Evolutionary conservation across 2,888 invertebrate species (phyloP), one percentile per base, ranked within the genome.

Genomic region (Quadriops clusia): DNA sequence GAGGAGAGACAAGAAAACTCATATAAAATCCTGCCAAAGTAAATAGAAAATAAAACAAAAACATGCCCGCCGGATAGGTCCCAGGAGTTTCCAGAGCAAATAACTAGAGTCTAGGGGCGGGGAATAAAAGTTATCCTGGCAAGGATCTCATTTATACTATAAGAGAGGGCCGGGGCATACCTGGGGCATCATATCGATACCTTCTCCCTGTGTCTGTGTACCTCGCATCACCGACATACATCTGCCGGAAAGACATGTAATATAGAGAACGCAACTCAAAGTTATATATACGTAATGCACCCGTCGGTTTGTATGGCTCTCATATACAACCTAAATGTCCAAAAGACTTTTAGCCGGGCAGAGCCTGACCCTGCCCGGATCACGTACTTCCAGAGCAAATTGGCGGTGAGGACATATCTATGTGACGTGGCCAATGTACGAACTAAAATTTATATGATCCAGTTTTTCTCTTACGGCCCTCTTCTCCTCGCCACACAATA

Each of bases 251-350:
- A 41, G 42, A 44, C 40, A 49, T 49, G 43, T 49, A 50, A 51
- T 50, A 51, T 49, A 46, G 40, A 45, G 41, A 42, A 46, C 43
- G 34, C 44, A 41, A 37, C 41, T 39, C 40, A 41, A 43, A 44
- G 45, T 49, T 45, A 48, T 47, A 49, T 51, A 51, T 48, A 51
- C 47, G 53, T 53, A 52, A 54, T 53, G 51, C 47, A 50, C 36
- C 47, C 46, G 44, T 38, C 47, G 45, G 42, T 42, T 44, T 40
- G 45, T 46, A 49, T 46, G 45, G 46, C 49, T 41, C 44, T 41
- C 50, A 50, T 53, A 54, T 54, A 55, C 52, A 52, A 53, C 53
- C 47, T 50, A 50, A 53, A 53, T 47, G 53, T 53, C 53, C 52
- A 46, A 51, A 50, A 50, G 51, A 49, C 49, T 49, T 49, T 51